Evolutionary conservation across 2,113 vertebrate species (phyloP).

Genomic region (Mormyrus lacerda): DNA sequence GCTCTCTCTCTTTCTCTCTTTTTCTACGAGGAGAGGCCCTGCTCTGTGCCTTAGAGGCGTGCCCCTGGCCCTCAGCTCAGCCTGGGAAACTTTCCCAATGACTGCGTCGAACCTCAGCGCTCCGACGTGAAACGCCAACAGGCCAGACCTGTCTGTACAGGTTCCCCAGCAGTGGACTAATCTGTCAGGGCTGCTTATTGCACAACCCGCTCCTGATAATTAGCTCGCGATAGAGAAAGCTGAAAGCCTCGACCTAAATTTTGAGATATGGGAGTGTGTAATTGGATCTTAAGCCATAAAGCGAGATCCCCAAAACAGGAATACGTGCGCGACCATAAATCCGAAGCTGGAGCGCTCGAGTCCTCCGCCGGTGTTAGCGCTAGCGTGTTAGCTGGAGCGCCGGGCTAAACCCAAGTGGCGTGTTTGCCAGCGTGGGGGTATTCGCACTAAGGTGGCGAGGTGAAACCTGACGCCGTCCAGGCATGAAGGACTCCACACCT

Average conservation of each 20-base stretch:
- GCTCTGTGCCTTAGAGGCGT: not conserved
- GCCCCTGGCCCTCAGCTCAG: not conserved
- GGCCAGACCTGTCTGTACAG: conserved; percentile 21
- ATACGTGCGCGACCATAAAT: not conserved
- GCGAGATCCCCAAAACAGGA: not conserved
- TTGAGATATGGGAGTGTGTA: not conserved
- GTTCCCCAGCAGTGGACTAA: conserved; percentile 6
- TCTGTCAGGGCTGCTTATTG: conserved; percentile 20
- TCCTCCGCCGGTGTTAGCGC: not conserved
- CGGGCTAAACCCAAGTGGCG: not conserved
- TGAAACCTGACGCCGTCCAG: not conserved
- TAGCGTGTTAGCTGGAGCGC: not conserved
- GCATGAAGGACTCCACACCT: not conserved
- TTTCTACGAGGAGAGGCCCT: too few relatives aligned
- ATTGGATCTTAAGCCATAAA: not conserved
- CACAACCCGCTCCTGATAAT: conserved; percentile 4
- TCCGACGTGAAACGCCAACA: not conserved
- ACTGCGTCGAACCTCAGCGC: not conserved
- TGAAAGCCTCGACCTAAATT: not conserved
- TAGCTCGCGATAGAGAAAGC: not conserved
- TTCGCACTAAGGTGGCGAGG: not conserved
- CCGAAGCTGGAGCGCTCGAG: not conserved
- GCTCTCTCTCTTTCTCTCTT: not conserved
- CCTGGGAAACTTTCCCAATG: conserved; percentile 6
- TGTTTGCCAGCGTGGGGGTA: not conserved